A percentile compares a stretch with the other conserved stretches of the same genome.
Evolutionary conservation across 2,888 invertebrate genomes (phyloP).

Genomic region (Rugalucina vietnamica): DNA sequence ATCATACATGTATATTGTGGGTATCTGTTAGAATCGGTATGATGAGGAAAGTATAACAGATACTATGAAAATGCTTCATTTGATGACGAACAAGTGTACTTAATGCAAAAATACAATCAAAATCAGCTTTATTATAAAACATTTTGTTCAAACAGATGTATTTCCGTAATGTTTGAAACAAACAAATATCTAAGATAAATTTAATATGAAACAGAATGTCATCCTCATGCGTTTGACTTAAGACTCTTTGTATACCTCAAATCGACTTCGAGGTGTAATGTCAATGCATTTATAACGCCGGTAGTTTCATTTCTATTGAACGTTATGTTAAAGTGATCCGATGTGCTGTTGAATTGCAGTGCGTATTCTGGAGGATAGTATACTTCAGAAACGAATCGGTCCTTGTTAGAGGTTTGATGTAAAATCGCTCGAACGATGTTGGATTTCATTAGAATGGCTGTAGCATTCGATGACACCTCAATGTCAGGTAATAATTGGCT

Average conservation of each 20-base stretch:
- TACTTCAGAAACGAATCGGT: not conserved
- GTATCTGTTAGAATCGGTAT: too few relatives aligned
- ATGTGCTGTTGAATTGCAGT: not conserved
- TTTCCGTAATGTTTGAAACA: too few relatives aligned
- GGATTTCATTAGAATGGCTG: not conserved
- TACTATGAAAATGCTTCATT: too few relatives aligned
- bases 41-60: too few relatives aligned
- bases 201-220: too few relatives aligned
- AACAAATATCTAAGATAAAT: too few relatives aligned
- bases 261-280: not conserved
- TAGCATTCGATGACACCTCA: not conserved
- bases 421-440: not conserved
- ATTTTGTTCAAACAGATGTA: too few relatives aligned
- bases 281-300: not conserved
- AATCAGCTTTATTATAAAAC: too few relatives aligned
- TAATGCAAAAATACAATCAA: too few relatives aligned
- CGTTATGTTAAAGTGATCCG: not conserved
- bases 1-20: too few relatives aligned
- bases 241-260: not conserved
- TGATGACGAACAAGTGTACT: too few relatives aligned
- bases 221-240: too few relatives aligned
- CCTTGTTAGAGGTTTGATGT: not conserved
- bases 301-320: not conserved
- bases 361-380: not conserved
- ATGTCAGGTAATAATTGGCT: not conserved